Base-by-base conservation (phyloP, 2,888 invertebrate genomes). In the Nemotelus nigrinus region DNA sequence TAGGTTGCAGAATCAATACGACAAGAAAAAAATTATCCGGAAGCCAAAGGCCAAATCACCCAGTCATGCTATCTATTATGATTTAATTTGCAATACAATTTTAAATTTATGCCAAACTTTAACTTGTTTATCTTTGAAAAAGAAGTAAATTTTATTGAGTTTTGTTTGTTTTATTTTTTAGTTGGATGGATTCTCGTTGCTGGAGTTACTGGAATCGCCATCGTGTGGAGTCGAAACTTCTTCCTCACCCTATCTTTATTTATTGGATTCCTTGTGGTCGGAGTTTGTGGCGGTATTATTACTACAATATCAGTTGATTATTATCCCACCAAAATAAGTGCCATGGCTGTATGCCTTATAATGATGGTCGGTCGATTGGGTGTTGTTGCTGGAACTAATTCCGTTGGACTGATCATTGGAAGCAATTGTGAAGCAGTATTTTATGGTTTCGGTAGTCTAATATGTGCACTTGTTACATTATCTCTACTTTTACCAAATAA, bases 211-310 rank as follows among this genome's bases (percentile, higher is more conserved):
- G 89, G 91, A 0, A 87, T 90, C 3, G 86, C 88, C 0, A 89
- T 93, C 0, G 91, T 92, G 82, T 90, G 91, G 84, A 88, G 91
- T 0, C 85, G 86, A 67, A 88, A 89, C 77, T 90, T 91, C 76
- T 86, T 89, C 55, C 83, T 91, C 44, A 91, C 91, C 1, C 88
- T 93, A 0, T 85, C 92, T 0, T 88, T 92, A 3, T 86, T 91
- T 75, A 90, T 89, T 0, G 70, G 90, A 2, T 88, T 89, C 82
- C 89, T 90, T 82, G 89, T 89, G 85, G 87, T 88, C 3, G 90
- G 90, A 8, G 89, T 90, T 1, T 90, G 90, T 76, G 90, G 90
- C 48, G 90, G 90, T 0, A 81, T 91, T 45, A 88, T 90, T 83
- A 89, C 89, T 79, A 90, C 90, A 0, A 90, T 90, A 0, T 87